Evolutionary conservation across 2,113 vertebrate genomes (phyloP).

Genomic region (Seriola aureovittata): DNA sequence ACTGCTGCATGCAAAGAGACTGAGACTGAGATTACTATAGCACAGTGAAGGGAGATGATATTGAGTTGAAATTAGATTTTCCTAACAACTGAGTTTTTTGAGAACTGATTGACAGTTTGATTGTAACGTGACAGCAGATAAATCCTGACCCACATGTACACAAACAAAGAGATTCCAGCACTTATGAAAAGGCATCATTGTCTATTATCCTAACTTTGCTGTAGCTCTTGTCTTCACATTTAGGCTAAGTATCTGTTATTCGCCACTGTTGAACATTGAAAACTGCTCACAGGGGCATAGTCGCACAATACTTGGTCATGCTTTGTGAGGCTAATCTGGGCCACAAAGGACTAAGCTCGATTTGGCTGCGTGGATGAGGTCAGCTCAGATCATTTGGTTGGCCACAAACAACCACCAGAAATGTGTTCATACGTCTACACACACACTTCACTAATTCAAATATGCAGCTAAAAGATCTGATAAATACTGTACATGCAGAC

Average conservation of each 20-base stretch:
- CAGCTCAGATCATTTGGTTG: conserved; percentile 21
- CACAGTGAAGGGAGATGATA: background rate
- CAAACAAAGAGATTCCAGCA: background rate
- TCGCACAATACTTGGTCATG: conserved; percentile 2
- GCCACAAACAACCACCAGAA: conserved; percentile 19
- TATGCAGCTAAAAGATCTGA: conserved; percentile 2
- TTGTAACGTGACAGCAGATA: background rate
- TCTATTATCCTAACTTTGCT: background rate
- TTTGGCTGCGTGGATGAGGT: conserved; percentile 12
- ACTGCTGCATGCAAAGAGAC: too few species aligned
- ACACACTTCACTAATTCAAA: background rate
- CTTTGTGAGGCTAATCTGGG: conserved; percentile 27
- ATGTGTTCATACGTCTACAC: background rate
- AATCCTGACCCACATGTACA: background rate
- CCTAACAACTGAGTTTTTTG: background rate
- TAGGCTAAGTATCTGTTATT: background rate
- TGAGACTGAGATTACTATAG: too few species aligned
- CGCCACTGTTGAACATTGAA: background rate
- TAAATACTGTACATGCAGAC: conserved; percentile 13
- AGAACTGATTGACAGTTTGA: background rate
- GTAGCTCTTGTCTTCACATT: background rate
- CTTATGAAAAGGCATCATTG: background rate
- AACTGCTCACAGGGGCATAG: background rate
- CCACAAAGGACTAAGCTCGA: conserved; percentile 4
- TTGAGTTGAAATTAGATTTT: too few species aligned